Evolutionary conservation across 2,888 invertebrate genomes (phyloP), one percentile per base, ranked within the genome.

Genomic region (Sclerodermus sp.): DNA sequence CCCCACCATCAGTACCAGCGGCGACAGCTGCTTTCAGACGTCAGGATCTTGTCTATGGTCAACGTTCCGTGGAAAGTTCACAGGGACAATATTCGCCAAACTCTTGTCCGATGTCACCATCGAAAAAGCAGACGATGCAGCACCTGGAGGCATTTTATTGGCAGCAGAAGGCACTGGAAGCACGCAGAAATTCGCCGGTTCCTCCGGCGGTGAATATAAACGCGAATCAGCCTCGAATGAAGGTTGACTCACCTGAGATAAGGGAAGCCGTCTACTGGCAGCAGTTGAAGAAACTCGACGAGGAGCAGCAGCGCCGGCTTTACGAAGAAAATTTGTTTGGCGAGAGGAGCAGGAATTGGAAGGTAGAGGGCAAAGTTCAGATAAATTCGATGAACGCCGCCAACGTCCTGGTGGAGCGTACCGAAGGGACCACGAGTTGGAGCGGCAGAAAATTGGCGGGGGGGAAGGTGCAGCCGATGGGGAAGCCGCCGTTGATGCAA

Each of bases 201-300:
- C n/a, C n/a, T n/a, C n/a, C n/a, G n/a, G n/a, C n/a, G n/a, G n/a
- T n/a, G n/a, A 45, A 14, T 23, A 14, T 44, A 16, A 54, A 29
- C 12, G 44, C 51, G 2, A 46, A 16, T 1, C 55, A 50, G 18
- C 53, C 62, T 42, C 58, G 57, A 0, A 49, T 66, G 1, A 66
- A 66, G 30, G 66, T 65, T 23, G 67, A 68, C 13, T 48, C 63
- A 3, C 71, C 75, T 1, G 68, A 74, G 44, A 66, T 73, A 14
- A 62, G 73, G 6, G 87, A 87, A 70, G 86, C 85, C 0, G 86
- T 85, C 63, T 87, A 86, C 58, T 87, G 87, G 87, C 85, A 86
- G 60, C 85, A 86, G 67, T 74, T 87, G 47, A 85, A 85, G 67
- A 87, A 85, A 65, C 80, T 84, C 41, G 82, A 83, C 69, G 85